A percentile compares a stretch with the other conserved stretches of the same genome.
phyloP scores from a whole-genome alignment of 2,797 vertebrate species.

The Nyctibius grandis region DNA sequence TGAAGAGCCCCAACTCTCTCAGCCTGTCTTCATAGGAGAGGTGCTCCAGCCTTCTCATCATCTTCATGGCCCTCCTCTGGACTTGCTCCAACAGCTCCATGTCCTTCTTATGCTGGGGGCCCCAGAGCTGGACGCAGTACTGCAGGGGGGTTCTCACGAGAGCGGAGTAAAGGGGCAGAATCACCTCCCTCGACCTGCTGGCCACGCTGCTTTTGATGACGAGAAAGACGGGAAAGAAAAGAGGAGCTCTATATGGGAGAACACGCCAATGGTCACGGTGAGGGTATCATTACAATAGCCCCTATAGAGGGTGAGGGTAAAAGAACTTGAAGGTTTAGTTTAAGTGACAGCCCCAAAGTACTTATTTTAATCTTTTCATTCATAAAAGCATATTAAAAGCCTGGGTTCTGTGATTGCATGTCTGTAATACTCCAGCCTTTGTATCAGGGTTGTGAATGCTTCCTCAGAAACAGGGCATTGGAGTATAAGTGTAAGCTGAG shows the following conservation, averaged over 20 bases:
- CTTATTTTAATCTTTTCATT: neutral
- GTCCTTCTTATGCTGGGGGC: too few relatives aligned
- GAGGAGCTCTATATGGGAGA: fast-evolving
- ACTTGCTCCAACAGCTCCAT: too few relatives aligned
- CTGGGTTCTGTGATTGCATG: fast-evolving
- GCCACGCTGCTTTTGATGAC: too few relatives aligned
- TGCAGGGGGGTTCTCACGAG: too few relatives aligned
- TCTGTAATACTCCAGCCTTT: neutral
- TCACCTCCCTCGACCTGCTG: too few relatives aligned
- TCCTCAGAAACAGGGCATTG: neutral
- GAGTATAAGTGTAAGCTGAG: neutral
- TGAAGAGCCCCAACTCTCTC: too few relatives aligned
- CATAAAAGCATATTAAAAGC: neutral
- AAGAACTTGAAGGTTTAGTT: neutral
- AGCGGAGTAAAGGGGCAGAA: too few relatives aligned
- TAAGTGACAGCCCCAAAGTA: neutral
- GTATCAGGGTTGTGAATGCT: neutral
- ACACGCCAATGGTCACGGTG: fast-evolving
- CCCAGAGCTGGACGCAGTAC: too few relatives aligned
- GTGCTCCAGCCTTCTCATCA: too few relatives aligned
- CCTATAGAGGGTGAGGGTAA: too few relatives aligned
- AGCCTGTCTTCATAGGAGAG: too few relatives aligned
- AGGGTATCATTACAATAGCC: fast-evolving
- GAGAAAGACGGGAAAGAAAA: fast-evolving
- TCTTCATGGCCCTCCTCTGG: too few relatives aligned